Percentiles rank a stretch among this genome's conserved stretches.
Evolutionary conservation across 2,888 invertebrate species (phyloP).

Genomic region (Calameuta filiformis): DNA sequence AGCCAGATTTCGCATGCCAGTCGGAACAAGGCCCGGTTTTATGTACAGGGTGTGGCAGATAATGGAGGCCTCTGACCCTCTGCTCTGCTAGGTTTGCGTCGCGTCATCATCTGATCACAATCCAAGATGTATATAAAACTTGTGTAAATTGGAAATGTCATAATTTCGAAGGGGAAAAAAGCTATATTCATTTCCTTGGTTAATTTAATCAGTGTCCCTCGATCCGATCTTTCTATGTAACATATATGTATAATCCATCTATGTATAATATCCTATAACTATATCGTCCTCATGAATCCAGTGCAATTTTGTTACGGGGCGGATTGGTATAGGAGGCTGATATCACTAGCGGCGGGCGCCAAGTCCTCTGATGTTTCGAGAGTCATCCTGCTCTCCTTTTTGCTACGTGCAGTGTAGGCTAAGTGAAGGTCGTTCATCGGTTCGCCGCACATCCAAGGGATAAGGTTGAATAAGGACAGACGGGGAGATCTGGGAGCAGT

Average conservation of each 20-base stretch:
- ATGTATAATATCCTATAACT: background rate
- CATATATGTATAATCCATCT: background rate
- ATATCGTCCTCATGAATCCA: background rate
- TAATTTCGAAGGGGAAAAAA: background rate
- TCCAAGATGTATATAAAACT: background rate
- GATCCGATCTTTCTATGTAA: background rate
- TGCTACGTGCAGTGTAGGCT: conserved; percentile 47
- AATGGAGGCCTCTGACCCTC: background rate
- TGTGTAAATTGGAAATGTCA: background rate
- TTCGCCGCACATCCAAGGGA: conserved; percentile 21
- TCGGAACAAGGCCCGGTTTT: conserved; percentile 9
- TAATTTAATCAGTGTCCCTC: background rate
- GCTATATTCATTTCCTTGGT: background rate
- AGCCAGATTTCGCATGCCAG: conserved; percentile 44
- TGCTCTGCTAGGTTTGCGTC: background rate
- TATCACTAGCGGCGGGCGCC: conserved; percentile 44
- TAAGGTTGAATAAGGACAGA: conserved; percentile 4
- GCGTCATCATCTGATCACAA: background rate
- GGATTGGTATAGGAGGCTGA: background rate
- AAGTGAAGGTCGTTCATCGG: conserved; percentile 47
- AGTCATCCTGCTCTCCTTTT: conserved; percentile 47
- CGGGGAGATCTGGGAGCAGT: conserved; percentile 18
- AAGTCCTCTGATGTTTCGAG: conserved; percentile 52
- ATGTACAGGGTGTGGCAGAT: background rate
- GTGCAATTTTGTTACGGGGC: background rate